Evolutionary conservation across 2,888 invertebrate genomes (phyloP), one percentile per base, ranked within the genome.

Genomic region (Spialia ferax): DNA sequence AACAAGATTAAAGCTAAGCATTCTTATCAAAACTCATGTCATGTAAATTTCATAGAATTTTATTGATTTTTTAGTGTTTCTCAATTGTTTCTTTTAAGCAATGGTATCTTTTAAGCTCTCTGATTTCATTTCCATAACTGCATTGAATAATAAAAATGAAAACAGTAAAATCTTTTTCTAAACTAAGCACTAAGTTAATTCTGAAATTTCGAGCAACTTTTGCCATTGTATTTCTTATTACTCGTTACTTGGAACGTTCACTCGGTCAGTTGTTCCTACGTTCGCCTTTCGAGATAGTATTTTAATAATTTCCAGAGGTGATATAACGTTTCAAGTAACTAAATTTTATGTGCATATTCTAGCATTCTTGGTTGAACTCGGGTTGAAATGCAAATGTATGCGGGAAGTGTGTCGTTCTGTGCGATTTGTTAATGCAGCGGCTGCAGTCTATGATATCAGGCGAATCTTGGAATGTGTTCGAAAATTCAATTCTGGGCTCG

Each of bases 371-470:
- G 67, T 42, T 69, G 64, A 68, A 69, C 64, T 50, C 66, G 65
- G 38, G 70, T 74, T 72, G 69, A 70, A 55, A 73, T 74, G 71
- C 69, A 73, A 74, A 74, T 74, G 70, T 70, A 73, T 73, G 72
- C 67, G 63, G 56, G 70, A 70, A 70, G 62, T 71, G 67, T 66
- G 66, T 69, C 67, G 62, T 67, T 71, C 60, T 66, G 55, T 63
- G 67, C 71, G 69, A 70, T 69, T 68, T 67, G 69, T 63, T 72
- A 71, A 70, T 68, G 66, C 69, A 42, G 56, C 61, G 18, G 55
- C 63, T 52, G 56, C 61, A 45, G 35, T 7, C 26, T 38, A 45
- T 23, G 67, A 48, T 62, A 62, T 56, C 48, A 48, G 62, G 45
- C 20, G 23, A 38, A 35, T 56, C 61, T 54, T 32, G 26, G 29